phyloP scores from a whole-genome alignment of 2,113 vertebrate genomes.

The Tautogolabrus adspersus region DNA sequence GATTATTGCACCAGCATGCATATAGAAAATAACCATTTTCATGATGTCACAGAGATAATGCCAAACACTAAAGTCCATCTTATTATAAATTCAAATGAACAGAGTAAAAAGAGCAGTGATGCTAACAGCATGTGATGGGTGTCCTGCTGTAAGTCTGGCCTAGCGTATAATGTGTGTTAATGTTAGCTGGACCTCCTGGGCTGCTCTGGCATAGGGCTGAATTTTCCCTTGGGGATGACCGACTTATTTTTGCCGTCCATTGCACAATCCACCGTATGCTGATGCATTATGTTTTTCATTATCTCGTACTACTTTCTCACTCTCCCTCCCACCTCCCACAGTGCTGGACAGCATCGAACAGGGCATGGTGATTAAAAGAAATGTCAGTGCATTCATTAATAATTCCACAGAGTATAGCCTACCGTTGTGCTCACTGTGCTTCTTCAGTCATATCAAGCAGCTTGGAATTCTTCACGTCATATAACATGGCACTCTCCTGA shows the following conservation, averaged over 20 bases:
- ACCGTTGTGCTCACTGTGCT: conserved; percentile 52
- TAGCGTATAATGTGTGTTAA: conserved; percentile 77
- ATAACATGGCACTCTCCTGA: conserved; percentile 9
- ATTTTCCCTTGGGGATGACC: conserved; percentile 57
- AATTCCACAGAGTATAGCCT: conserved; percentile 59
- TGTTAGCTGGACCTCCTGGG: conserved; percentile 76
- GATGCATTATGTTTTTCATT: conserved; percentile 73
- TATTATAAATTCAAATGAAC: conserved; percentile 61
- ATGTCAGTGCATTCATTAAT: conserved; percentile 82
- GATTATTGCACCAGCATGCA: neutral
- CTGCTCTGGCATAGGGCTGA: conserved; percentile 40
- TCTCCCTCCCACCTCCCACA: conserved; percentile 59
- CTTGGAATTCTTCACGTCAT: conserved; percentile 45
- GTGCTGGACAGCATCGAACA: conserved; percentile 69
- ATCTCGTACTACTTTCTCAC: conserved; percentile 43
- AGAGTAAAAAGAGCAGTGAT: conserved; percentile 54
- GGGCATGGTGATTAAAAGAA: conserved; percentile 74
- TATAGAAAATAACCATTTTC: conserved; percentile 30
- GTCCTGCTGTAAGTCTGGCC: conserved; percentile 73
- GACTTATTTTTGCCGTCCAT: conserved; percentile 70
- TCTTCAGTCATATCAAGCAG: conserved; percentile 55
- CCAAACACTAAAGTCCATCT: neutral
- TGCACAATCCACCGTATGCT: conserved; percentile 72
- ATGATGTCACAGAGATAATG: neutral
- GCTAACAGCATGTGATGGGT: conserved; percentile 65